Base-by-base conservation (phyloP, 64 coral and sea anemone species). In the Pocillopora damicornis region DNA sequence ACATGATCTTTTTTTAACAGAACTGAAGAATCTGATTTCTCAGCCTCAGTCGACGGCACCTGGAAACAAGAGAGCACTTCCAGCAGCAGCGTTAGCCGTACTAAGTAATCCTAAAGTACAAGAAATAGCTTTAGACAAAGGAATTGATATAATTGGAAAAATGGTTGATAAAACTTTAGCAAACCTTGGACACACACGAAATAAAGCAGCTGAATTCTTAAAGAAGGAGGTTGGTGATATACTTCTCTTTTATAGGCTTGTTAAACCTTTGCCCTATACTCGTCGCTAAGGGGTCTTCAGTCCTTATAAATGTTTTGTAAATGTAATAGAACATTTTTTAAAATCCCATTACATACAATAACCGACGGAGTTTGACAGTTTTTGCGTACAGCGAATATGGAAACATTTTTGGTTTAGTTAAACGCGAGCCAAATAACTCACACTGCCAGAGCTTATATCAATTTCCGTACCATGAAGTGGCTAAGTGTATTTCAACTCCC, bases 71-170 rank as follows among this genome's bases (percentile, higher is more conserved):
- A 68, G 65, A 68, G 65, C 65, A 9, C 65, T 68, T 2, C 65
- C 65, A 68, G 65, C 65, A 17, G 65, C 65, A 15, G 65, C 65
- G 8, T 1, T 68, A 9, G 65, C 65, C 9, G 65, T 68, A 8
- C 18, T 68, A 22, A 68, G 23, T 18, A 68, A 68, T 68, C 65
- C 65, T 4, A 68, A 68, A 68, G 65, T 68, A 22, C 65, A 89
- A 74, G 63, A 81, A 34, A 78, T 78, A n/a, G 75, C 60, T 12
- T 18, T 89, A 22, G 77, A 89, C 9, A 89, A 89, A 75, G 88
- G 88, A 23, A 72, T 89, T 26, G 88, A 89, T 67, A 78, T 89
- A 26, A 78, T 63, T 4, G 88, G 88, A 72, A 80, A 89, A 5
- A 5, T 80, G 88, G 71, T 89, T 12, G 88, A 89, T 59, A 80